Base-by-base conservation (phyloP, 64 coral and sea anemone species). In the Pachyseris speciosa region DNA sequence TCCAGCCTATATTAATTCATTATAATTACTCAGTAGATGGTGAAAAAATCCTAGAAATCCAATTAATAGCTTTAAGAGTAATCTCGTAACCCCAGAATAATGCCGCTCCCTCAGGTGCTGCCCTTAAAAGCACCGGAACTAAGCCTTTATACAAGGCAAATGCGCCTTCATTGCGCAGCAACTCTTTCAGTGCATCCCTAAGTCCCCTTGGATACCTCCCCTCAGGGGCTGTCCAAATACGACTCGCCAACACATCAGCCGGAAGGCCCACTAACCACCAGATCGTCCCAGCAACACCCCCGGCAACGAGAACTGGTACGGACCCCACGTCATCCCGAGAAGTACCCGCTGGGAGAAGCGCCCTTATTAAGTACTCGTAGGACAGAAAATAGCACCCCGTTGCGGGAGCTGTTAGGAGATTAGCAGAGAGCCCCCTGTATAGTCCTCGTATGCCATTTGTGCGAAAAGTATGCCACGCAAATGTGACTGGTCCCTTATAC, bases 261-360 rank as follows among this genome's bases (percentile, higher is more conserved):
- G 94, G 94, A 69, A 86, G 67, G 20, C 52, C 64, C 25, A 91
- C 31, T n/a, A 71, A 49, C 94, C 94, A 95, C 88, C 52, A 78
- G 7, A 85, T 38, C 32, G 67, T 66, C 22, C 94, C 94, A 17
- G 94, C 71, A n/a, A 83, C 41, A 7, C 94, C 88, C 0, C 94
- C 94, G 6, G 94, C 87, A 13, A 95, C 9, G 20, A 85, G 45
- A 19, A 95, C 84, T 4, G 53, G 34, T 3, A 95, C 1, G 32
- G 83, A 29, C 4, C 94, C 83, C 1, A 86, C 83, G 10, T 91
- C 59, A 13, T 95, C 88, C 39, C 94, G 94, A 58, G 94, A 63
- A 26, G 58, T 51, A n/a, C 66, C 94, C 4, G 26, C 37, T 17
- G 94, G 67, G 27, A 73, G 72, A 24, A 87, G 20, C 8, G 68